Percentiles rank a stretch among this genome's conserved stretches.
These are phyloP conservation scores for Microtus ochrogaster DNA, from an alignment of 2,113 vertebrate species.

Conservation along the genomic window DNA sequence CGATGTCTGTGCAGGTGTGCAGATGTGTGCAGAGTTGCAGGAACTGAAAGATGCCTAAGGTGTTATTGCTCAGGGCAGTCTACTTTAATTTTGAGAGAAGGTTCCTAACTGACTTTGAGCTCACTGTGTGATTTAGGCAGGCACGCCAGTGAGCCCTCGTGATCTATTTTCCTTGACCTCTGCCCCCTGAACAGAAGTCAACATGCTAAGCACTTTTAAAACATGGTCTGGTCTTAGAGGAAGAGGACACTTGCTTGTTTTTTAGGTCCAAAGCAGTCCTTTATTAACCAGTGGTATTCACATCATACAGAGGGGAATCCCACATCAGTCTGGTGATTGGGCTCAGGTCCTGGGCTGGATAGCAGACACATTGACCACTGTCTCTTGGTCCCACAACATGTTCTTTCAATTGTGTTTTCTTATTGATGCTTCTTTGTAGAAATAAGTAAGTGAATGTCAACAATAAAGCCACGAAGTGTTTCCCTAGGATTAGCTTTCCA, in stretches of 20 bases:
- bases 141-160: too few relatives aligned
- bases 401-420: conserved; percentile 16
- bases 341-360: neutral
- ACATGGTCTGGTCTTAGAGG: neutral
- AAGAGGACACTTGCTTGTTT: too few relatives aligned
- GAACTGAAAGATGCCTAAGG: too few relatives aligned
- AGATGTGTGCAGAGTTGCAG: too few relatives aligned
- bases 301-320: too few relatives aligned
- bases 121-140: neutral
- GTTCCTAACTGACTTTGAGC: neutral
- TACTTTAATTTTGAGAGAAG: neutral
- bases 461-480: neutral
- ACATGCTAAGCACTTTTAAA: neutral
- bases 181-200: neutral
- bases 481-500: conserved; percentile 20
- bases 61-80: too few relatives aligned
- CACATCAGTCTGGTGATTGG: neutral
- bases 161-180: too few relatives aligned
- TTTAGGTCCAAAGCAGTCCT: too few relatives aligned
- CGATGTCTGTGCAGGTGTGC: neutral
- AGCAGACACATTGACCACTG: too few relatives aligned
- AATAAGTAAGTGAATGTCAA: conserved; percentile 8
- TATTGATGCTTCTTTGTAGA: conserved; percentile 2
- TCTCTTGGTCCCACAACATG: neutral
- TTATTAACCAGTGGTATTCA: too few relatives aligned